Conservation (phyloP, 2,888 invertebrate genomes). For the Branchellion lobata region DNA sequence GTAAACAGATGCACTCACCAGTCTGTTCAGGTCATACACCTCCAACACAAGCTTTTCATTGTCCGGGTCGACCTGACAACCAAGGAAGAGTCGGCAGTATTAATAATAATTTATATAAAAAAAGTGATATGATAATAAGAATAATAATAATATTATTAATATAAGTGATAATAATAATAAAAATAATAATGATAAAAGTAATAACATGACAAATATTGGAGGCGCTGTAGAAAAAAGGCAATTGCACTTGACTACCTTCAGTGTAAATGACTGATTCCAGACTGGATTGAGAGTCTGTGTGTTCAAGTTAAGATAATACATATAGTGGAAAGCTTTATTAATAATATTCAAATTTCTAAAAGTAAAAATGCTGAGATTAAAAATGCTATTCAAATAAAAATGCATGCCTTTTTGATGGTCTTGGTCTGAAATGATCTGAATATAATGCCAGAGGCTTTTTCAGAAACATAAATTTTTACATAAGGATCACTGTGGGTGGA, state of each 20-base stretch:
- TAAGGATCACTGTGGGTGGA: background rate
- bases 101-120: background rate
- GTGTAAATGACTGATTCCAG: background rate
- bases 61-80: background rate
- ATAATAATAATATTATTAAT: background rate
- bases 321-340: too few species aligned
- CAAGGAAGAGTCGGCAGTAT: too few species aligned
- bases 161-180: background rate
- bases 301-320: background rate
- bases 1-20: too few species aligned
- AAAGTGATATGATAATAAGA: background rate
- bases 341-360: background rate
- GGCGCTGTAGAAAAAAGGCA: too few species aligned
- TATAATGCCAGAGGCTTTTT: background rate
- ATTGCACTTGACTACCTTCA: background rate
- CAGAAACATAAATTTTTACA: background rate
- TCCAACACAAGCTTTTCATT: background rate
- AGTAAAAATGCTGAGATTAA: background rate
- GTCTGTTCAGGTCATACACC: background rate
- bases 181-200: background rate
- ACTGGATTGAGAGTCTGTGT: background rate
- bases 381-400: too few species aligned
- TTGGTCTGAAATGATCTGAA: background rate
- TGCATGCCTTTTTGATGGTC: background rate
- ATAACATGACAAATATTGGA: too few species aligned